A percentile compares a stretch with the other conserved stretches of the same genome.
phyloP scores from a whole-genome alignment of 2,113 vertebrate species.

The Alexandromys fortis region DNA sequence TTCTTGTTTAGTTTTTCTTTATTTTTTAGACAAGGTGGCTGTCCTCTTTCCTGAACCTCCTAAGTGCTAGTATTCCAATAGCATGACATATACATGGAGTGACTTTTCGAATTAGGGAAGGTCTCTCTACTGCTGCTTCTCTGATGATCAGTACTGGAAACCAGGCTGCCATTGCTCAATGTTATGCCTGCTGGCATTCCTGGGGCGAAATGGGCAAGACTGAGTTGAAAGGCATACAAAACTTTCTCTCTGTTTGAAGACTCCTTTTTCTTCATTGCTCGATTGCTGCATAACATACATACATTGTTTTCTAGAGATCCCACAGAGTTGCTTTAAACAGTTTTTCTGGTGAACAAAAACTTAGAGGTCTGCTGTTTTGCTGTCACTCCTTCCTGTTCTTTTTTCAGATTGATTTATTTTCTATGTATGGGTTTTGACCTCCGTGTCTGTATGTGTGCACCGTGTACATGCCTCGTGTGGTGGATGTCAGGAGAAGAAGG shows the following conservation, averaged over 20 bases:
- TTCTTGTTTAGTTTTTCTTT: neutral
- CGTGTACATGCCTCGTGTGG: neutral
- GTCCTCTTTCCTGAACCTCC: neutral
- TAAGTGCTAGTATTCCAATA: neutral
- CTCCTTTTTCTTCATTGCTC: neutral
- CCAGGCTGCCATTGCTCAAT: neutral
- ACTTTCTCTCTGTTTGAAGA: neutral
- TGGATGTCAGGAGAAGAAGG: neutral
- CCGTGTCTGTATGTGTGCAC: neutral
- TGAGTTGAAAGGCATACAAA: neutral
- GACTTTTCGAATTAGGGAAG: neutral
- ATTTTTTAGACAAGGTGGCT: neutral
- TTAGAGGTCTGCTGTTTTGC: neutral
- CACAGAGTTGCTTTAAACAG: neutral
- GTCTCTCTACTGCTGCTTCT: neutral
- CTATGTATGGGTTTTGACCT: neutral
- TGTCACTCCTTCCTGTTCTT: neutral
- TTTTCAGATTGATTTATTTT: neutral
- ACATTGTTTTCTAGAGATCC: neutral
- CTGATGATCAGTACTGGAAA: neutral
- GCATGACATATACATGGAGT: neutral
- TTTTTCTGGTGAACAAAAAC: neutral
- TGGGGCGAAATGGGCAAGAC: neutral
- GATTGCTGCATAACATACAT: neutral
- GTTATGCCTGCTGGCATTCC: neutral